phyloP scores from a whole-genome alignment of 64 coral and sea anemone genomes.

The Acropora yongei region DNA sequence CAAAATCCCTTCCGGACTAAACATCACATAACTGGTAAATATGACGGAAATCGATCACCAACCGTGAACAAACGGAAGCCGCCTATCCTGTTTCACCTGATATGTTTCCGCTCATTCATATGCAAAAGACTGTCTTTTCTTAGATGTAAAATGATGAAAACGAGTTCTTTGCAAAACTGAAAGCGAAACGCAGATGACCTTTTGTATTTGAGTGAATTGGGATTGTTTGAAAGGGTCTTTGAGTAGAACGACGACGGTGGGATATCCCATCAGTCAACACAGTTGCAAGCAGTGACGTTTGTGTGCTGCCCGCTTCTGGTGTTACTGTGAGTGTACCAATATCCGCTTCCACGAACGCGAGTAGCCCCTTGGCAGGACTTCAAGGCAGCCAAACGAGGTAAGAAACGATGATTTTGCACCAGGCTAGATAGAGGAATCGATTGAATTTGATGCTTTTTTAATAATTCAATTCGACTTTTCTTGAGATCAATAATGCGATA shows the following conservation, averaged over 20 bases:
- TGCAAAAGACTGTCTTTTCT: neutral
- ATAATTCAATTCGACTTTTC: neutral
- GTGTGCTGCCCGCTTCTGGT: no score
- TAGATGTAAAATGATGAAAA: neutral
- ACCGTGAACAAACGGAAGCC: neutral
- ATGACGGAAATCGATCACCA: neutral
- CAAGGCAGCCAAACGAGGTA: conserved; percentile 11
- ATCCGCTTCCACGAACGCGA: conserved; percentile 14
- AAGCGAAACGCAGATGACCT: neutral
- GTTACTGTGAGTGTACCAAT: neutral
- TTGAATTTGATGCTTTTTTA: neutral
- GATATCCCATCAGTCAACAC: conserved; percentile 6
- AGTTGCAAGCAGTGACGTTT: neutral
- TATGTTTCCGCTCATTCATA: neutral
- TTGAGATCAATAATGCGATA: neutral
- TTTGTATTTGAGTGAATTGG: neutral
- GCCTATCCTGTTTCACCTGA: neutral
- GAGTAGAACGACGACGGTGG: neutral
- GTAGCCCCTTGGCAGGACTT: conserved; percentile 16
- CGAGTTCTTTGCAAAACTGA: neutral
- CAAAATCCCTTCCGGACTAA: neutral
- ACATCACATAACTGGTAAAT: neutral
- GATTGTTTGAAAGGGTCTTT: no score
- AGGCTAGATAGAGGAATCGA: neutral
- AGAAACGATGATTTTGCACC: neutral